phyloP scores from a whole-genome alignment of 2,888 invertebrate species.

The Hypena proboscidalis region DNA sequence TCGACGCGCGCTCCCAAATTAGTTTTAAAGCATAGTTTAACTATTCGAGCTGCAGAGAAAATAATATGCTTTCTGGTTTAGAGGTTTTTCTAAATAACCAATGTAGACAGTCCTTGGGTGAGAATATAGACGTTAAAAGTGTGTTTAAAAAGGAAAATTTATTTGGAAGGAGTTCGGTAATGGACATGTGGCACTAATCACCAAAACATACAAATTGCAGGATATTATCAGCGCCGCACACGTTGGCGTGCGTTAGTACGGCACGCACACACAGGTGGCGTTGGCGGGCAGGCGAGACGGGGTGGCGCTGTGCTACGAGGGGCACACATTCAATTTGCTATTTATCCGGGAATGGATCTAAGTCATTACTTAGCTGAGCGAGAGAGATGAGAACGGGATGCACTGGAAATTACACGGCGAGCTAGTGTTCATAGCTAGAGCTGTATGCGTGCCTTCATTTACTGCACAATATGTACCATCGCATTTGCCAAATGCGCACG shows the following conservation, averaged over 20 bases:
- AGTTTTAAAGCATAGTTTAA: constrained; percentile 81
- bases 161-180: constrained; percentile 12
- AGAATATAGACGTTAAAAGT: constrained; percentile 1
- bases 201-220: constrained; percentile 41
- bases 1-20: constrained; percentile 72
- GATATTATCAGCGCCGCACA: constrained; percentile 32
- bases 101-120: neutral
- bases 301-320: constrained; percentile 51
- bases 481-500: constrained; percentile 39
- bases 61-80: constrained; percentile 55
- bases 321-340: constrained; percentile 84
- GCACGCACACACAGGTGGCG: constrained; percentile 36
- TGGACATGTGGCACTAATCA: constrained; percentile 41
- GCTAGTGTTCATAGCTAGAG: constrained; percentile 59
- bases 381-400: constrained; percentile 78
- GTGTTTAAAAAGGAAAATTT: neutral
- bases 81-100: neutral
- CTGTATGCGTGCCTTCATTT: constrained; percentile 41
- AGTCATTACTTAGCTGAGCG: constrained; percentile 85
- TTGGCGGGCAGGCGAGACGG: constrained; percentile 43
- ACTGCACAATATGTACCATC: constrained; percentile 39
- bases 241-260: constrained; percentile 9
- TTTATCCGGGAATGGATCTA: constrained; percentile 85
- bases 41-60: constrained; percentile 70
- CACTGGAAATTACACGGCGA: constrained; percentile 78